Conservation (phyloP, 2,113 vertebrate genomes). For the Pachyramphus minor region DNA sequence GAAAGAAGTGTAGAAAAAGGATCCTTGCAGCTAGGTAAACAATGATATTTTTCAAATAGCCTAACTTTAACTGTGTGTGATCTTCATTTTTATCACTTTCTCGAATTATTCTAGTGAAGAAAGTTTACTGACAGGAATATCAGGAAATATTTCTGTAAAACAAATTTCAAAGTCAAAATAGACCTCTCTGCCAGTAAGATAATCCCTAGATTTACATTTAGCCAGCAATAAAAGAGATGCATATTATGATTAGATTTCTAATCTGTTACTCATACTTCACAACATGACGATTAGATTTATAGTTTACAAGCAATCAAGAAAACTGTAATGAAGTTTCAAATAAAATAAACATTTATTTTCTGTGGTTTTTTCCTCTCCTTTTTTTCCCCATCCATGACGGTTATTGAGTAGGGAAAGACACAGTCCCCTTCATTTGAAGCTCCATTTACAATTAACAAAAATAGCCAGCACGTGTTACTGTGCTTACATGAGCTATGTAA, state of each 20-base stretch:
- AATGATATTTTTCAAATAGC: neutral
- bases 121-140: neutral
- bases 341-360: neutral
- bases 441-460: neutral
- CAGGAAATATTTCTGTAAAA: neutral
- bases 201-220: neutral
- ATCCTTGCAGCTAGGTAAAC: neutral
- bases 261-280: neutral
- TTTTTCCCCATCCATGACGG: neutral
- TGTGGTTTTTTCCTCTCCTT: neutral
- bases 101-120: neutral
- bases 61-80: neutral
- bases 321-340: neutral
- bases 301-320: neutral
- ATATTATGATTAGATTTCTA: neutral
- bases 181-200: neutral
- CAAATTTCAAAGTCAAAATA: neutral
- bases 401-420: neutral
- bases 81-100: neutral
- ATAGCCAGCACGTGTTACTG: neutral
- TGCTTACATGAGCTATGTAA: neutral
- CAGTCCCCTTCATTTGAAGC: neutral
- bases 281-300: neutral
- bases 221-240: neutral
- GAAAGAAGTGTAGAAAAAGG: neutral